Base-by-base conservation (phyloP, 1,140 invertebrate genomes). In the Euglossa dilemma region DNA sequence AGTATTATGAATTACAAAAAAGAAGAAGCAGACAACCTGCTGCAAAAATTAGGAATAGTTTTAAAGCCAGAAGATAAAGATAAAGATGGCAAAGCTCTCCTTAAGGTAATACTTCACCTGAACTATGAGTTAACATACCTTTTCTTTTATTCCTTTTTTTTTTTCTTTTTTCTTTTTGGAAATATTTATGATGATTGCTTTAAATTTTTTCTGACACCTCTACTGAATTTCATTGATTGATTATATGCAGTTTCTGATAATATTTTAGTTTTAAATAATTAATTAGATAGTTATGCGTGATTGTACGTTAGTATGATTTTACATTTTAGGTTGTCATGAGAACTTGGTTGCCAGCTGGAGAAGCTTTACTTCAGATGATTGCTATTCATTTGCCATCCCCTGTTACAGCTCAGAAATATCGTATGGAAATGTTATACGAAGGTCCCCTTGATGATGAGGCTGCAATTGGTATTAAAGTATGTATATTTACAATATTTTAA, bases 311-410 rank as follows among this genome's bases (percentile, higher is more conserved):
- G 1, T 25, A 63, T 50, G 57, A 71, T 80, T 80, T 45, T 67
- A 18, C 89, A 83, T 84, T 92, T 12, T 83, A 96, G 96, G 97
- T 99, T 90, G 98, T 99, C 54, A 99, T 99, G 99, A 97, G 99
- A 92, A 98, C 98, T 74, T 99, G 99, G 99, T 95, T 99, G 92
- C 99, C 99, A 82, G 99, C 99, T 95, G 99, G 99, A 91, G 99
- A 99, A 95, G 98, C 99, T 93, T 95, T 99, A 90, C 98, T 99
- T 96, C 98, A 99, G 96, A 99, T 99, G 99, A 99, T 99, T 95
- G 98, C 98, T 94, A 99, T 99, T 93, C 99, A 99, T 94, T 95
- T 99, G 92, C 99, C 99, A 85, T 99, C 99, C 47, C 99, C 99
- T 61, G 99, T 99, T 47, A 98, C 98, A 81, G 99, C 99, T 84